phyloP scores from a whole-genome alignment of 1,140 invertebrate genomes.

The Scaptomyza graminum region DNA sequence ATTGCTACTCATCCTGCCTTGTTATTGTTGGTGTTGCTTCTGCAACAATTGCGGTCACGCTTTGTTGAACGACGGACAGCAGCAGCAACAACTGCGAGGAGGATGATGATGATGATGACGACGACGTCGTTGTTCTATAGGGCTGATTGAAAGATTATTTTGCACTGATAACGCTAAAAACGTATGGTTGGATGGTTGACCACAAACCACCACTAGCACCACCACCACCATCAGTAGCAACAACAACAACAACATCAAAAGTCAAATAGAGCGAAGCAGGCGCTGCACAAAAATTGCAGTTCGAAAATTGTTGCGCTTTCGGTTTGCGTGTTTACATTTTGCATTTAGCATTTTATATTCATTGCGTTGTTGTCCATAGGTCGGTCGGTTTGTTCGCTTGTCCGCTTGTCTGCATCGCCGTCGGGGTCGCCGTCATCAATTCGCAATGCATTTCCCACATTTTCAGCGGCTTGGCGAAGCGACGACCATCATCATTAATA shows the following conservation, averaged over 20 bases:
- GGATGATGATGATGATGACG: conserved; percentile 13
- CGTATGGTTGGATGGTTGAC: conserved; percentile 71
- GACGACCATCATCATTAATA: conserved; percentile 80
- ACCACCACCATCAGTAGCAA: conserved; percentile 32
- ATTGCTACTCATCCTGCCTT: conserved; percentile 43
- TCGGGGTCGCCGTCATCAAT: conserved; percentile 58
- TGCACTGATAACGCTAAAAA: conserved; percentile 83
- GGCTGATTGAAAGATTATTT: conserved; percentile 82
- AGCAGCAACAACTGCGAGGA: conserved; percentile 34
- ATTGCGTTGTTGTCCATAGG: conserved; percentile 25
- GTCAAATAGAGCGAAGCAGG: conserved; percentile 74
- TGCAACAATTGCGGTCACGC: conserved; percentile 74
- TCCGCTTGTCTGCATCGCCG: conserved; percentile 13
- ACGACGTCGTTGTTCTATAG: conserved; percentile 46
- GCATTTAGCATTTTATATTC: conserved; percentile 64
- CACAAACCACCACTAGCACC: conserved; percentile 50
- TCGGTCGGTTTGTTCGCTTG: conserved; percentile 1
- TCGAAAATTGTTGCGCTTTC: conserved; percentile 79
- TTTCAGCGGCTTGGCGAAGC: conserved; percentile 43
- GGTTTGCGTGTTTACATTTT: conserved; percentile 78
- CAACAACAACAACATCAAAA: conserved; percentile 60
- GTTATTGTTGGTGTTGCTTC: conserved; percentile 37
- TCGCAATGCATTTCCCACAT: conserved; percentile 79
- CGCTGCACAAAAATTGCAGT: conserved; percentile 67
- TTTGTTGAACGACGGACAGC: conserved; percentile 41